Conservation (phyloP, 2,797 vertebrate genomes). For the Bryconaethiops microstoma region DNA sequence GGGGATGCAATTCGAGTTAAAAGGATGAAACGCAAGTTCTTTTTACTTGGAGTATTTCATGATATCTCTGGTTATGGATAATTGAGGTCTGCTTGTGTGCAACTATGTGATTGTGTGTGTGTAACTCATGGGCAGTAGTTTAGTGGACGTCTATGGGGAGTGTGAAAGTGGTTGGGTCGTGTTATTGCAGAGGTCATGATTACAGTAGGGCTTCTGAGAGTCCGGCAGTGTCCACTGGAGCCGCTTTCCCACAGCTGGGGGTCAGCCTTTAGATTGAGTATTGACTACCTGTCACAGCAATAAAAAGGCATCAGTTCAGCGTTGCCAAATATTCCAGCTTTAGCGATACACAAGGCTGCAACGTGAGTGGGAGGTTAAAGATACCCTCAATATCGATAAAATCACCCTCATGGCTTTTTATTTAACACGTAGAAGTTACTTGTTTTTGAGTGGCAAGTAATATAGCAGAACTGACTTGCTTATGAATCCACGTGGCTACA, state of each 20-base stretch:
- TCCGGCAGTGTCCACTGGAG: conserved; percentile 81
- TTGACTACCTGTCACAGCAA: conserved; percentile 83
- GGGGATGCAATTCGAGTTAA: conserved; percentile 80
- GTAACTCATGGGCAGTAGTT: conserved; percentile 61
- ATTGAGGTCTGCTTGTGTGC: conserved; percentile 31
- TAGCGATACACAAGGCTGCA: conserved; percentile 67
- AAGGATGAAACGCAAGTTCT: conserved; percentile 79
- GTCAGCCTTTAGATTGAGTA: conserved; percentile 83
- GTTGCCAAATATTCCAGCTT: conserved; percentile 70
- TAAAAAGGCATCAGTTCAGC: conserved; percentile 81
- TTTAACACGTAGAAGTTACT: conserved; percentile 28
- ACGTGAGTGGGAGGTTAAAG: conserved; percentile 74
- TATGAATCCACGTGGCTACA: too few species aligned
- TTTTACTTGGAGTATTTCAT: conserved; percentile 44
- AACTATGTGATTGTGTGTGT: conserved; percentile 25
- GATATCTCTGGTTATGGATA: conserved; percentile 47
- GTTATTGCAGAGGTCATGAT: conserved; percentile 85
- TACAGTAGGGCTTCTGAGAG: conserved; percentile 83
- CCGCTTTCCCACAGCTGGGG: conserved; percentile 75
- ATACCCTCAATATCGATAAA: conserved; percentile 73
- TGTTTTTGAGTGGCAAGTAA: neutral
- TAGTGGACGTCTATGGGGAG: conserved; percentile 74
- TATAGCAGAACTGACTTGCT: too few species aligned
- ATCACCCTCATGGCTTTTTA: conserved; percentile 65
- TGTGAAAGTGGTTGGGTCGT: conserved; percentile 73